Evolutionary conservation across 2,113 vertebrate genomes (phyloP), one percentile per base, ranked within the genome.

Genomic region (Neopipo cinnamomea): DNA sequence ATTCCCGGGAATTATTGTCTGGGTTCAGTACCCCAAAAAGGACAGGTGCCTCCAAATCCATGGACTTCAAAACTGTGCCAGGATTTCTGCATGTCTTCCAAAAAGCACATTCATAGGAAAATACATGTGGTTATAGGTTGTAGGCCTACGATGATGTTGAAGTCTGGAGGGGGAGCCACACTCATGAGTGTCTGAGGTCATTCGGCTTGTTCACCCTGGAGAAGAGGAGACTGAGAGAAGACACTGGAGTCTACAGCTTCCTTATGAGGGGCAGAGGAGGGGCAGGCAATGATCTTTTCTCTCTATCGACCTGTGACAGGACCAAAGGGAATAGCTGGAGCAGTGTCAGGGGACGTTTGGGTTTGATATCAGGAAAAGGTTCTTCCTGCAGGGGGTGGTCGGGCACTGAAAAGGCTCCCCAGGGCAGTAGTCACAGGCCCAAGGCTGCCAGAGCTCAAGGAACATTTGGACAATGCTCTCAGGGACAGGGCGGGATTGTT

Each of bases 391-490:
- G 11, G 41, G 22, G 3, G 11, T 30, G 12, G 0, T 5, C 3
- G 4, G 35, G 16, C 39, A 46, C 19, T 46, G 52, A 0, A 1
- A 6, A 82, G 33, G 7, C 15, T 52, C 19, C 19, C 19, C 46
- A 39, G 6, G 19, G 39, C 12, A 67, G 50, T 39, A 33, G 33
- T 2, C 15, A 39, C 1, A 0, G 13, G 13, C 16, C 17, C 3
- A 1, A 68, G 53, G 46, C 46, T 82, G 28, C 3, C n/a, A 89
- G 61, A 75, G 11, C 28, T 53, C 28, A 55, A 41, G 14, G 9
- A 39, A 24, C 0, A 0, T 28, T 46, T 75, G n/a, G 28, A 8
- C 24, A 41, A 1, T 0, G 1, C 24, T 55, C 24, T 19, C 12
- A 75, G 33, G n/a, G 6, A 47, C 24, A 62, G 10, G 30, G 3